Base-by-base conservation (phyloP, 2,797 vertebrate species). In the Hipposideros larvatus region DNA sequence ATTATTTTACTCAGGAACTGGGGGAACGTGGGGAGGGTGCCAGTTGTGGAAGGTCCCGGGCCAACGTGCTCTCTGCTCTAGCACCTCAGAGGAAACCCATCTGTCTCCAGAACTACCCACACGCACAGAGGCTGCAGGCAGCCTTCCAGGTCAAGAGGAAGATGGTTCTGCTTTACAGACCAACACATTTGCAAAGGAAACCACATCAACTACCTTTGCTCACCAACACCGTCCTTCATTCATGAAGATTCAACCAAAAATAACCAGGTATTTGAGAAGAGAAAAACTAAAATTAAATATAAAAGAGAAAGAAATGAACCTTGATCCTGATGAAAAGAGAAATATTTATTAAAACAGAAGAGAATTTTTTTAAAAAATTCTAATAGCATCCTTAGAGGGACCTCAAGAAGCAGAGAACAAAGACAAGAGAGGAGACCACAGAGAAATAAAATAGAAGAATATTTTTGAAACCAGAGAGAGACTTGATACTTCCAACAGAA, bases 101-200 rank as follows among this genome's bases (percentile, higher is more conserved):
- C 46, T 14, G 31, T 43, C 31, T 7, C 31, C 63, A 24, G 53
- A 59, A 26, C 8, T 22, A 11, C 53, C 74, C 57, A 10, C 11
- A 1, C 19, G n/a, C 4, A 0, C 2, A 13, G 16, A 71, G 65
- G 15, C 53, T 16, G 28, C 22, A 28, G 46, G 82, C 70, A 63
- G 61, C 61, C 34, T 43, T 65, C 37, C 5, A 1, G 57, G 53
- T 34, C 91, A 31, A 18, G 37, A 24, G 22, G n/a, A 22, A 4
- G 31, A 28, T 0, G 63, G 16, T 66, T 46, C 73, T 74, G 65
- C 79, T 43, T 46, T 43, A 21, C 28, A 31, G 89, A 15, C 61
- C 57, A 63, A 26, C n/a, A 59, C 18, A 4, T 37, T 66, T 92
- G 84, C 95, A 66, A 57, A 89, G 73, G 57, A 94, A 92, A 84